Evolutionary conservation across 2,797 vertebrate genomes (phyloP), one percentile per base, ranked within the genome.

Genomic region (Lemur catta): DNA sequence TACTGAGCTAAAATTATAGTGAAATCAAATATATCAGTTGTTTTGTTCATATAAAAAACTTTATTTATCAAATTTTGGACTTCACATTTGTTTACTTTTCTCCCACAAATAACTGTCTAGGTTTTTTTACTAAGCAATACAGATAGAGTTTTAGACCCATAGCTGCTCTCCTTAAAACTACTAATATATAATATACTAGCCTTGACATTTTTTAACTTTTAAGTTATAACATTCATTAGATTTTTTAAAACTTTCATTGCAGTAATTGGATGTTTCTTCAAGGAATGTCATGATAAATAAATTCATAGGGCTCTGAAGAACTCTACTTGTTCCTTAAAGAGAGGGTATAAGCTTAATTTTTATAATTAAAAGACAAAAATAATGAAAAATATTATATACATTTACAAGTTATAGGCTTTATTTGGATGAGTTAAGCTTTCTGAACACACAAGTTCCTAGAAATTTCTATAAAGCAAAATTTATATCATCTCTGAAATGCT

Each of bases 21-120:
- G 59, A 96, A 98, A 96, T 92, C 59, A 97, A 98, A 98, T 86
- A 92, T 91, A 61, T 91, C 38, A 92, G 94, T 97, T 96, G 91
- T 92, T 97, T 96, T 95, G 91, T 96, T 97, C 33, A 92, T 6
- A 9, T 94, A 75, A 93, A 93, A 97, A 87, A 81, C 46, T 71
- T 84, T 97, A 97, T 88, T 80, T 97, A 85, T 69, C 13, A 69
- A 84, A 81, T 35, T 96, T 97, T 92, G 57, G 86, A 92, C 87
- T 95, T 84, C 38, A 71, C 13, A 81, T 96, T 92, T 92, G 95
- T 96, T 97, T 97, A 72, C 55, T 80, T 72, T 86, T 82, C 86
- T 80, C 17, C 33, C n/a, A 88, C 14, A 94, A 93, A 67, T 24
- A 95, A 96, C 94, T 97, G 85, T 79, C 57, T 48, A 48, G n/a